A percentile compares a stretch with the other conserved stretches of the same genome.
Conservation (phyloP, 2,888 invertebrate genomes). For the Ornithoptera alexandrae region DNA sequence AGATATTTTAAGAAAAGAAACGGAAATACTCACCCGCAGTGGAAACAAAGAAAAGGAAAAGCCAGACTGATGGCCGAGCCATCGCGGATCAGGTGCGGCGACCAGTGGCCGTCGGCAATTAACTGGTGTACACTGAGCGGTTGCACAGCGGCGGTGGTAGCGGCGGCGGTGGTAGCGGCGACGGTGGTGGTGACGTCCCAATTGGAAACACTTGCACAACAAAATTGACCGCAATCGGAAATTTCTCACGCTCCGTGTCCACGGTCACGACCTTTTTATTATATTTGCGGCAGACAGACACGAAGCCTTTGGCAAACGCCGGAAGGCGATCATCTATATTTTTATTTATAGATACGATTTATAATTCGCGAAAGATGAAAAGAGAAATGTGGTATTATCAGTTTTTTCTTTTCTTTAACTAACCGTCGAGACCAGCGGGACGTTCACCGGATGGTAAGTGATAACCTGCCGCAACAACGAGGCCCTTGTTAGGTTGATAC, state of each 20-base stretch:
- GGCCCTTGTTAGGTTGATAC: no score
- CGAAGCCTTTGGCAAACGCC: constrained; percentile 20
- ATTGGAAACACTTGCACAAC: constrained; percentile 51
- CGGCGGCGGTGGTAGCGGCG: constrained; percentile 29
- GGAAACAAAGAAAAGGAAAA: constrained; percentile 40
- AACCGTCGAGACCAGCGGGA: no score
- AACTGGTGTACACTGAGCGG: constrained; percentile 35
- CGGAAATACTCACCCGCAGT: constrained; percentile 43
- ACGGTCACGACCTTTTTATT: constrained; percentile 60
- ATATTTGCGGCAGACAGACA: constrained; percentile 14
- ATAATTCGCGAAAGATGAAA: no score
- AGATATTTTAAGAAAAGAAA: background rate
- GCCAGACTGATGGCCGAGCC: constrained; percentile 36
- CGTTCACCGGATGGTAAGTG: no score
- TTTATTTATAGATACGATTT: no score
- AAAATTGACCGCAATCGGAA: constrained; percentile 47
- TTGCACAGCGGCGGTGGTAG: constrained; percentile 23
- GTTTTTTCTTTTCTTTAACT: no score
- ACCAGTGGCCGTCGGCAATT: constrained; percentile 31
- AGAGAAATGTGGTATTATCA: no score
- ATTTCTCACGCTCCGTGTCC: constrained; percentile 62
- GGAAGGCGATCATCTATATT: background rate
- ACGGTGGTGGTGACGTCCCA: constrained; percentile 44
- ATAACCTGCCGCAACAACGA: no score
- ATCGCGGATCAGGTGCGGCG: constrained; percentile 37